phyloP scores from a whole-genome alignment of 92 coral and sea anemone genomes.

The Meandrina meandrites region DNA sequence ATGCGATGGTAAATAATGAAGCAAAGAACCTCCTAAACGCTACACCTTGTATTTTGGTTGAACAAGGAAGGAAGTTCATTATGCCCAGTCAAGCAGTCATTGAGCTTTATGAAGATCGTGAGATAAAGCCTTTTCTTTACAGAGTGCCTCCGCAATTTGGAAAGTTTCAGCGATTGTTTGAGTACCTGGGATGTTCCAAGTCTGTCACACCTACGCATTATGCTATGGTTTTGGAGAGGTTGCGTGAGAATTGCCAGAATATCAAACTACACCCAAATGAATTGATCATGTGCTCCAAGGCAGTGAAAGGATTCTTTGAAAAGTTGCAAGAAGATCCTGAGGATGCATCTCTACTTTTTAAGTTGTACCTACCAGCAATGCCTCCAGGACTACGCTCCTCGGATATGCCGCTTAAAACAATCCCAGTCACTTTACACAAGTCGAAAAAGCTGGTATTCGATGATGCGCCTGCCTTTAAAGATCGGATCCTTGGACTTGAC shows the following conservation, averaged over 20 bases:
- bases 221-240: constrained; percentile 46
- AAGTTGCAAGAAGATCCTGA: constrained; percentile 8
- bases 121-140: constrained; percentile 61
- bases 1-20: not conserved
- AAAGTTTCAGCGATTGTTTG: constrained; percentile 23
- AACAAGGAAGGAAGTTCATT: constrained; percentile 35
- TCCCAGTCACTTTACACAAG: constrained; percentile 22
- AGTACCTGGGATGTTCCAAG: constrained; percentile 41
- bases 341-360: not conserved
- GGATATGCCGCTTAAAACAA: not conserved
- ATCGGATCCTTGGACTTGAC: constrained; percentile 38
- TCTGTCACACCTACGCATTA: constrained; percentile 44
- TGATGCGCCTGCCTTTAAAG: constrained; percentile 60
- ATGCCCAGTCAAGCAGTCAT: constrained; percentile 47
- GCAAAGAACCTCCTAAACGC: not conserved
- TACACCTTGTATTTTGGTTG: constrained; percentile 42
- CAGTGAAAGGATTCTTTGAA: constrained; percentile 51
- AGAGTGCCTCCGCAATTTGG: constrained; percentile 50
- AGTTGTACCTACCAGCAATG: constrained; percentile 38
- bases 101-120: constrained; percentile 23
- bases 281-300: constrained; percentile 17
- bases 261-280: constrained; percentile 46
- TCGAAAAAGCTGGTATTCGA: constrained; percentile 53
- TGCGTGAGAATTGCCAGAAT: not conserved
- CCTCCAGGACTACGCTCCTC: not conserved